Evolutionary conservation across 2,113 vertebrate genomes (phyloP).

Genomic region (Crotophaga sulcirostris): DNA sequence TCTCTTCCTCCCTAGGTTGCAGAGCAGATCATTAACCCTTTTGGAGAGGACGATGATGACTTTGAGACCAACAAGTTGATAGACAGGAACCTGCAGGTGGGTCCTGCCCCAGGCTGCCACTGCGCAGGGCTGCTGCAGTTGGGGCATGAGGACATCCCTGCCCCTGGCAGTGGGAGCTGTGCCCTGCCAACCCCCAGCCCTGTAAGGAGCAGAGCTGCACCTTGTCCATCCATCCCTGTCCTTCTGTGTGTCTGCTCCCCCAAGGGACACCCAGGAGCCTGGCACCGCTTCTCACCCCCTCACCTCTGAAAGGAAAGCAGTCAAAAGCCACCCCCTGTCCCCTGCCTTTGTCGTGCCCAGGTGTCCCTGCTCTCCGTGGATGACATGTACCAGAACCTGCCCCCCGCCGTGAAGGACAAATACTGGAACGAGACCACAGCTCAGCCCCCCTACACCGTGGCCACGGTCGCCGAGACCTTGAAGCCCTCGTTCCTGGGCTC

Average conservation of each 20-base stretch:
- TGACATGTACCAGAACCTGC: conserved; percentile 88
- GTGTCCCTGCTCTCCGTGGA: conserved; percentile 90
- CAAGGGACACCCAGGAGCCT: not conserved
- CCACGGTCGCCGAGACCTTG: conserved; percentile 74
- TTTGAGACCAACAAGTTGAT: conserved; percentile 94
- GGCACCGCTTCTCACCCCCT: not conserved
- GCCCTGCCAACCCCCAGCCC: not conserved
- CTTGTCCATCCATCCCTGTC: not conserved
- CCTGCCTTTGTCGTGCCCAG: conserved; percentile 38
- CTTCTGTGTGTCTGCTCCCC: not conserved
- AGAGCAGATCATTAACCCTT: conserved; percentile 90
- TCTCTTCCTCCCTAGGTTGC: conserved; percentile 76
- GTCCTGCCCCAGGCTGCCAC: not conserved
- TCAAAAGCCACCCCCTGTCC: not conserved
- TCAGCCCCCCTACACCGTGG: conserved; percentile 78
- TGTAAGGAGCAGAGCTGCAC: not conserved
- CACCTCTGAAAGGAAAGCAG: not conserved
- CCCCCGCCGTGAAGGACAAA: conserved; percentile 78
- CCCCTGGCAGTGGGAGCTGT: not conserved
- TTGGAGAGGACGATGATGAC: conserved; percentile 89
- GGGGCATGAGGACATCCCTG: not conserved
- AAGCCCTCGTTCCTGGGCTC: conserved; percentile 85
- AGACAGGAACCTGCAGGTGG: conserved; percentile 87
- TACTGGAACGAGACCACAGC: conserved; percentile 81
- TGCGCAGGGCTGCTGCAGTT: not conserved